These are phyloP conservation scores for Aphelinus certus DNA, from an alignment of 1,140 invertebrate species.

Conservation along the genomic window DNA sequence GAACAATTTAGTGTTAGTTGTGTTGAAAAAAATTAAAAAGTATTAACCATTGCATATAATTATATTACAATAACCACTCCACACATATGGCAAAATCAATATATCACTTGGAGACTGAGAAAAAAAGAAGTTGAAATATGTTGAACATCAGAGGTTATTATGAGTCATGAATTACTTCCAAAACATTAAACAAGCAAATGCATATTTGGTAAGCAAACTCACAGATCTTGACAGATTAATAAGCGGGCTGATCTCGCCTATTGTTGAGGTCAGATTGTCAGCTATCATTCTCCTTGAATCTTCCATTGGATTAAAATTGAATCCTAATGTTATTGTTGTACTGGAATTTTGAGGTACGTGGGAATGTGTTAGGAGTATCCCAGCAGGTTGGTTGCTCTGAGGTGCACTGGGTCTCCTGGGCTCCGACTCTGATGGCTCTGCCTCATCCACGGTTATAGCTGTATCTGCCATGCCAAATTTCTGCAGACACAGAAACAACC, in stretches of 20 bases:
- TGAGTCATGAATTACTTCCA: slow-evolving; percentile 48
- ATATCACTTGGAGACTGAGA: no score
- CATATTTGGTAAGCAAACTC: slow-evolving; percentile 44
- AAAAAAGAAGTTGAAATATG: no score
- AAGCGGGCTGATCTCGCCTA: slow-evolving; percentile 66
- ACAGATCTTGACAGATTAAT: slow-evolving; percentile 63
- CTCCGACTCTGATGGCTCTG: slow-evolving; percentile 9
- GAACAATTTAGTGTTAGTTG: no score
- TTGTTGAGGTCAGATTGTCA: slow-evolving; percentile 66
- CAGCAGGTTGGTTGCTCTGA: slow-evolving; percentile 25
- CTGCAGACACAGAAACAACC: slow-evolving; percentile 7
- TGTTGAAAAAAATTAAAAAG: no score
- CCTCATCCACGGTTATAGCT: slow-evolving; percentile 10
- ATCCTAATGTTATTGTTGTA: slow-evolving; percentile 44
- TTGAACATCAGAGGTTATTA: background rate
- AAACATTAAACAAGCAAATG: slow-evolving; percentile 20
- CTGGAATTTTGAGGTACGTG: slow-evolving; percentile 29
- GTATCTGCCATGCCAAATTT: slow-evolving; percentile 34
- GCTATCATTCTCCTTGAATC: slow-evolving; percentile 64
- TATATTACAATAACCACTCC: no score
- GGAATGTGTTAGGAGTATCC: slow-evolving; percentile 21
- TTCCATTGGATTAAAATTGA: slow-evolving; percentile 57
- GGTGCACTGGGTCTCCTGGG: slow-evolving; percentile 42
- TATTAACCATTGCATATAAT: no score
- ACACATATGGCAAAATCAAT: no score